phyloP scores from a whole-genome alignment of 2,113 vertebrate species.

The Serranochromis macrocephalus region DNA sequence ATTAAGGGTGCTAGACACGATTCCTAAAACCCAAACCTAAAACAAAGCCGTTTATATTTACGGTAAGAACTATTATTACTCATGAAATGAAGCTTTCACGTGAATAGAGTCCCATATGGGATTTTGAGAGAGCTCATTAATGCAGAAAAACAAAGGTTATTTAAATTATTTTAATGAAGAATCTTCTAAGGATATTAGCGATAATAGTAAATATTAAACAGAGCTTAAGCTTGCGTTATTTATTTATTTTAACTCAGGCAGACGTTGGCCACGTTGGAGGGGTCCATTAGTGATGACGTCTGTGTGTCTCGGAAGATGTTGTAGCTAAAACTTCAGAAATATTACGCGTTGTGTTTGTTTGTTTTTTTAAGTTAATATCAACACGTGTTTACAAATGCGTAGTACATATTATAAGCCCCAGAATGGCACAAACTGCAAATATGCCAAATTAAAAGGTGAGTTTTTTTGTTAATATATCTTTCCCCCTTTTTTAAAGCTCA shows the following conservation, averaged over 20 bases:
- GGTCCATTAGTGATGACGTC: conserved; percentile 52
- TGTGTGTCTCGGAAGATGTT: conserved; percentile 23
- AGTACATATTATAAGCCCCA: background rate
- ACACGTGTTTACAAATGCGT: background rate
- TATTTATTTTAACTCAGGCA: conserved; percentile 31
- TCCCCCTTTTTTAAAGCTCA: fast-evolving
- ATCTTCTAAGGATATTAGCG: background rate
- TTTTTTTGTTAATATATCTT: background rate
- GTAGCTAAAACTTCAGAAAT: background rate
- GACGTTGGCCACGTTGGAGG: background rate
- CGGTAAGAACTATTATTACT: background rate
- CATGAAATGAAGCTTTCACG: background rate
- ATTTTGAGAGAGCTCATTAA: background rate
- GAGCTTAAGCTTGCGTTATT: background rate
- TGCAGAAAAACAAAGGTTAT: background rate
- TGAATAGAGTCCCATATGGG: background rate
- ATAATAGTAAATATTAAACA: background rate
- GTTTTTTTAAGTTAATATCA: background rate
- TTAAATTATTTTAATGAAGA: background rate
- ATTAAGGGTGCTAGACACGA: background rate
- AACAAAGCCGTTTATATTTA: background rate
- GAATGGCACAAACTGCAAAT: conserved; percentile 29
- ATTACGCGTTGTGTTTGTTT: background rate
- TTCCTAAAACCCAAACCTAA: background rate
- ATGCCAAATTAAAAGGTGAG: conserved; percentile 54